Percentiles rank a stretch among this genome's conserved stretches.
phyloP scores from a whole-genome alignment of 2,888 invertebrate species.

The Hemicrepidius hirtus region DNA sequence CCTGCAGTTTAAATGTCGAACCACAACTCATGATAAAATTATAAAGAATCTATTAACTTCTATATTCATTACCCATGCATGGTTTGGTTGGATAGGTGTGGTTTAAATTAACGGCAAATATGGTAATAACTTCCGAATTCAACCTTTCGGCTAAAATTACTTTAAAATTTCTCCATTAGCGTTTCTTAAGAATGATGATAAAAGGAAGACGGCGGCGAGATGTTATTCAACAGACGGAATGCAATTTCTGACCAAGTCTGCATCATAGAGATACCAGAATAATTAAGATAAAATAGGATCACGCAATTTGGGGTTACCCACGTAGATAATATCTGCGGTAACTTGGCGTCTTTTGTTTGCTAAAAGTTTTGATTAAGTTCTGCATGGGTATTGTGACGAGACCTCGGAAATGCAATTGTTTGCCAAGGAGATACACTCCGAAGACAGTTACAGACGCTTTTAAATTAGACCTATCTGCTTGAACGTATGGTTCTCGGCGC shows the following conservation, averaged over 20 bases:
- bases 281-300: conserved; percentile 62
- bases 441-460: conserved; percentile 40
- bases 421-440: conserved; percentile 41
- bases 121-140: background rate
- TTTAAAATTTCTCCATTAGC: conserved; percentile 23
- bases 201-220: conserved; percentile 16
- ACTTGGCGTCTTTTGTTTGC: conserved; percentile 58
- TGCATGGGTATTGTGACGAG: conserved; percentile 56
- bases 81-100: background rate
- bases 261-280: conserved; percentile 57
- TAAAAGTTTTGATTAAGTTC: conserved; percentile 61
- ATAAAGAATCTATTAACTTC: too few species aligned
- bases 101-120: background rate
- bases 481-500: conserved; percentile 31
- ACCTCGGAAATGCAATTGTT: conserved; percentile 52
- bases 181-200: conserved; percentile 23
- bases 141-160: conserved; percentile 21
- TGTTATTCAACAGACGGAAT: conserved; percentile 26
- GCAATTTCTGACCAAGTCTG: conserved; percentile 39
- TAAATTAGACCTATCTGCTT: conserved; percentile 43
- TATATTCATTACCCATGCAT: background rate
- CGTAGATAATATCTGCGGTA: conserved; percentile 57
- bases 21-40: too few species aligned
- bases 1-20: too few species aligned
- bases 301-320: conserved; percentile 59